Evolutionary conservation across 2,113 vertebrate genomes (phyloP).

Genomic region (Hypomesus transpacificus): DNA sequence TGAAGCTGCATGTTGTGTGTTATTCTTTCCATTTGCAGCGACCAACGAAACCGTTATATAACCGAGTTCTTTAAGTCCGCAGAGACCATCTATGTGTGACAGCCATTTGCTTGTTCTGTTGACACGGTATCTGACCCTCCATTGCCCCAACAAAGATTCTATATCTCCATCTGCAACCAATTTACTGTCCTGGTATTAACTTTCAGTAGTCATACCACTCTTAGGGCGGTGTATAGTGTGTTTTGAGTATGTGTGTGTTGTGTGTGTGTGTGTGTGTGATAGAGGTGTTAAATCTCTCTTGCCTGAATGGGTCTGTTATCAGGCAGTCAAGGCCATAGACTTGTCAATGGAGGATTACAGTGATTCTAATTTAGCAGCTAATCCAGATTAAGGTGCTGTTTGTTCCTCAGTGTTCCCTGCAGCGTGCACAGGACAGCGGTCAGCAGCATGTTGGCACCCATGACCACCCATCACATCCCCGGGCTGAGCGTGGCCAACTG

Average conservation of each 20-base stretch:
- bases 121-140: slow-evolving; percentile 24
- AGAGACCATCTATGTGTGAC: slow-evolving; percentile 19
- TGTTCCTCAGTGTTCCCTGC: slow-evolving; percentile 34
- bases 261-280: neutral
- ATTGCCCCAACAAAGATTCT: too few species aligned
- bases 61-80: slow-evolving; percentile 35
- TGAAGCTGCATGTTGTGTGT: too few species aligned
- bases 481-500: neutral
- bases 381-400: slow-evolving; percentile 69
- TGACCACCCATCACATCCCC: slow-evolving; percentile 27
- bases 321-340: slow-evolving; percentile 38
- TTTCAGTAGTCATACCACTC: neutral
- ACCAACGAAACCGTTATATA: slow-evolving; percentile 45
- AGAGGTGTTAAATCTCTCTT: neutral
- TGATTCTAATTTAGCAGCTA: slow-evolving; percentile 65
- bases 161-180: too few species aligned
- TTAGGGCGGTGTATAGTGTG: neutral
- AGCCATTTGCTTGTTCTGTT: slow-evolving; percentile 25
- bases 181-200: too few species aligned
- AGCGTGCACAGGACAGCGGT: slow-evolving; percentile 37
- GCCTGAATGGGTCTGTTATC: slow-evolving; percentile 10
- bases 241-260: neutral
- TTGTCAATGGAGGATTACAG: slow-evolving; percentile 57
- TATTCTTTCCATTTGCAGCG: neutral
- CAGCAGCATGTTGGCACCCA: neutral